These are phyloP conservation scores for Nycticebus coucang DNA, from an alignment of 2,113 vertebrate genomes.

Conservation along the genomic window DNA sequence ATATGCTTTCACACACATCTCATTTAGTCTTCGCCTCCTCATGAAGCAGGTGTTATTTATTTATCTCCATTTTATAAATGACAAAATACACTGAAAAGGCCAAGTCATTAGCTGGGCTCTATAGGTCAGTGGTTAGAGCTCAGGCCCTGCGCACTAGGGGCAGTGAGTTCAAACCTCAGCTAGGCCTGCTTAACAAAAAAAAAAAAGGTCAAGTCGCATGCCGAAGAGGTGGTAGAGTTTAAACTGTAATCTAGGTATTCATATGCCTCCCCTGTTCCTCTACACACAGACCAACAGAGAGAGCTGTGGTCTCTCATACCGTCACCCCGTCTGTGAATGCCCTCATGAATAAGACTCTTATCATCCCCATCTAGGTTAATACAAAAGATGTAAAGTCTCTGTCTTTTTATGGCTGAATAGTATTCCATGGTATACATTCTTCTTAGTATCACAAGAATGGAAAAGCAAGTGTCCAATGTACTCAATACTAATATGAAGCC, in stretches of 20 bases:
- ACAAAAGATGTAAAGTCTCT: too few relatives aligned
- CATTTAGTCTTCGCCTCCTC: not conserved
- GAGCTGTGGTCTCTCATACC: not conserved
- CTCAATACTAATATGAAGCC: too few relatives aligned
- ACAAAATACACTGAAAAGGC: not conserved
- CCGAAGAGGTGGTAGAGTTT: not conserved
- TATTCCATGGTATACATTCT: too few relatives aligned
- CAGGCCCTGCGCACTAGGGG: too few relatives aligned
- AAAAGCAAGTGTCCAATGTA: too few relatives aligned
- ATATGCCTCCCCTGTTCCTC: not conserved
- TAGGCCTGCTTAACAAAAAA: too few relatives aligned
- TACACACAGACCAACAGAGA: not conserved
- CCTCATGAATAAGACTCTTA: not conserved
- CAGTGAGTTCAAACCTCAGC: too few relatives aligned
- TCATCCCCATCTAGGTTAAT: not conserved
- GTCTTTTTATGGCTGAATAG: too few relatives aligned
- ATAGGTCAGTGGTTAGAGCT: too few relatives aligned
- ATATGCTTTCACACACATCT: not conserved
- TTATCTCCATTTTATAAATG: constrained; percentile 12
- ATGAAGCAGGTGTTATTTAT: not conserved
- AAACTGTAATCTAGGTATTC: not conserved
- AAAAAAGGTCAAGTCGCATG: not conserved
- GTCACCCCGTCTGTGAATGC: not conserved
- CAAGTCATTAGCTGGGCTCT: not conserved
- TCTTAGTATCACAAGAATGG: too few relatives aligned